Evolutionary conservation across 2,113 vertebrate species (phyloP).

Genomic region (Petroica traversi): DNA sequence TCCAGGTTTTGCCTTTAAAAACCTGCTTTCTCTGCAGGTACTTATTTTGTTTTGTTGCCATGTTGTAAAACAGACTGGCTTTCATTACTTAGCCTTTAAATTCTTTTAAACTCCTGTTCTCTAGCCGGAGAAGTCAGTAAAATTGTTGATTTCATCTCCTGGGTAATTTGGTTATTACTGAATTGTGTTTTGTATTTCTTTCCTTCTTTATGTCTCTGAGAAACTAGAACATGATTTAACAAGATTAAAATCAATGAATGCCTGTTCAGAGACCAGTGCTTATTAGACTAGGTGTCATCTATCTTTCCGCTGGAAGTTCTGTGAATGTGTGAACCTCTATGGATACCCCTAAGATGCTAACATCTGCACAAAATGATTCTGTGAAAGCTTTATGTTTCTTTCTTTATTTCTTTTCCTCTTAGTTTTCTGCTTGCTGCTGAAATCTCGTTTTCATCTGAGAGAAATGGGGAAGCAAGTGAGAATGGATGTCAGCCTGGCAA

Average conservation of each 20-base stretch:
- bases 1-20: not conserved
- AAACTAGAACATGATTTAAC: conserved; percentile 31
- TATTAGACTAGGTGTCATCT: not conserved
- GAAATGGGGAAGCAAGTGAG: not conserved
- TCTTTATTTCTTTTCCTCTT: not conserved
- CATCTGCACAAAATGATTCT: conserved; percentile 2
- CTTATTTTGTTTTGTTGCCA: not conserved
- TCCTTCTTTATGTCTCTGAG: not conserved
- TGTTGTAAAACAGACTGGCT: not conserved
- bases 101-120: conserved; percentile 7
- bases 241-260: conserved; percentile 41
- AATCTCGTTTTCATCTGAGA: not conserved
- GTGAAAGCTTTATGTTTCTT: not conserved
- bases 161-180: conserved; percentile 13
- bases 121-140: conserved; percentile 4
- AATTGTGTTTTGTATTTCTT: conserved; percentile 24
- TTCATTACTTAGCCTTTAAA: conserved; percentile 26
- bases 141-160: conserved; percentile 7
- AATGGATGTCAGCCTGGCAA: not conserved
- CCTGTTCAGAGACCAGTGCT: not conserved
- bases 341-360: not conserved
- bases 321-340: not conserved
- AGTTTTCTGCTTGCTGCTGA: not conserved
- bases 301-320: conserved; percentile 13
- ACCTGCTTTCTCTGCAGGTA: not conserved